Conservation (phyloP, 2,888 invertebrate genomes). For the Brachyptera risi region DNA sequence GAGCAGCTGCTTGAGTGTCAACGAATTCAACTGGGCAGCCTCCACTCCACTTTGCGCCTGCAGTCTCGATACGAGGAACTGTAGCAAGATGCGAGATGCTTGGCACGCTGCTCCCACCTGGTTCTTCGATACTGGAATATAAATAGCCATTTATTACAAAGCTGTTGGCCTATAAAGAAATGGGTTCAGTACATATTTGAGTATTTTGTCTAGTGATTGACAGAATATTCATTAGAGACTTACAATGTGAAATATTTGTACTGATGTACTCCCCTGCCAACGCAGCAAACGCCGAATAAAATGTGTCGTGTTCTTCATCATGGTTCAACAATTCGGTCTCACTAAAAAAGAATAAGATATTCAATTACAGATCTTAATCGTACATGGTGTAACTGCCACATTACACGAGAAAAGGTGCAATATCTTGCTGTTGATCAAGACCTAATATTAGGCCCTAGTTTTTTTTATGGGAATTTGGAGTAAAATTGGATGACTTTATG, state of each 20-base stretch:
- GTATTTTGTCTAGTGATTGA: background rate
- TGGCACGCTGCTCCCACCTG: conserved; percentile 63
- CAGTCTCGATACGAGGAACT: conserved; percentile 55
- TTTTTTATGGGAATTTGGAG: too few relatives aligned
- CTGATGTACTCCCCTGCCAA: conserved; percentile 83
- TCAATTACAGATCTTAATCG: too few relatives aligned
- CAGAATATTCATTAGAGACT: conserved; percentile 45
- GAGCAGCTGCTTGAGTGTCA: conserved; percentile 56
- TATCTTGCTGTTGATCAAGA: too few relatives aligned
- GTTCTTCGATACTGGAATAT: conserved; percentile 58
- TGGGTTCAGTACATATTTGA: background rate
- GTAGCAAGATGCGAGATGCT: conserved; percentile 64
- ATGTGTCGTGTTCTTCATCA: conserved; percentile 76
- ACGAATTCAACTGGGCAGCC: conserved; percentile 38
- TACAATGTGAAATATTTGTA: conserved; percentile 66
- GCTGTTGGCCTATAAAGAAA: too few relatives aligned
- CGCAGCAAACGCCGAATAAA: conserved; percentile 84
- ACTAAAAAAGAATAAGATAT: too few relatives aligned
- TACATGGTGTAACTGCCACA: too few relatives aligned
- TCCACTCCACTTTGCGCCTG: conserved; percentile 40
- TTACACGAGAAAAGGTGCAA: too few relatives aligned
- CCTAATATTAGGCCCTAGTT: too few relatives aligned
- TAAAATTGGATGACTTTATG: too few relatives aligned
- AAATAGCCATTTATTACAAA: too few relatives aligned
- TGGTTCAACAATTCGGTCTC: conserved; percentile 81